Base-by-base conservation (phyloP, 2,113 vertebrate genomes). In the Neotoma lepida region DNA sequence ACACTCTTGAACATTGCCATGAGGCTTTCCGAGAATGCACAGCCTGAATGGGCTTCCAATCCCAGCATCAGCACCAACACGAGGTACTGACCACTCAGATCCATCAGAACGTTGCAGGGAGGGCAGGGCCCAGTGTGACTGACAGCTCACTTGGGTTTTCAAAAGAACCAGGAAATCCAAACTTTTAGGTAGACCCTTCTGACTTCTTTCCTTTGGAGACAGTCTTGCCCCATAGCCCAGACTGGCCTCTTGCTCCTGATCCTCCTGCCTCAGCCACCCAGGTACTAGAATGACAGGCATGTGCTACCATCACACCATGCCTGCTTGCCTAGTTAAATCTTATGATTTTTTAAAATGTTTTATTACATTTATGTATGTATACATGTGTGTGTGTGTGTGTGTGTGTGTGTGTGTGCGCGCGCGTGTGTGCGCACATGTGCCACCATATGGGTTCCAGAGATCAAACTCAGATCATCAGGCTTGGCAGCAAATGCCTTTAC, bases 91-190 rank as follows among this genome's bases (percentile, higher is more conserved):
- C 18, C 5, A 18, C 30, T 35, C 73, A 44, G 0, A 20, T 1
- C 6, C 4, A 66, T 76, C 30, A 24, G 13, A 26, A n/a, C 35
- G 4, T 13, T 4, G 1, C 35, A 3, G 2, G 22, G 33, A 74
- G 41, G 26, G 22, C 35, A 35, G 13, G 73, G 63, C 63, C 92
- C 49, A 35, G 68, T 1, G n/a, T 8, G 33, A 24, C 22, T 18
- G 51, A 39, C 46, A 46, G 76, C 14, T 58, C 63, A 85, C 22
- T 41, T 44, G 18, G 14, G 33, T 90, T 70, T 73, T 51, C 61
- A n/a, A 78, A 78, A 93, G 44, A 94, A 81, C 28, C 66, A 61
- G 13, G 81, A 87, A 63, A 88, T 74, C 26, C 33, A 63, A 63
- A 80, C 46, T 56, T 68, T 9, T 6, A 22, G 13, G 78, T 87